Conservation (phyloP, 2,113 vertebrate species). For the Oreochromis aureus region DNA sequence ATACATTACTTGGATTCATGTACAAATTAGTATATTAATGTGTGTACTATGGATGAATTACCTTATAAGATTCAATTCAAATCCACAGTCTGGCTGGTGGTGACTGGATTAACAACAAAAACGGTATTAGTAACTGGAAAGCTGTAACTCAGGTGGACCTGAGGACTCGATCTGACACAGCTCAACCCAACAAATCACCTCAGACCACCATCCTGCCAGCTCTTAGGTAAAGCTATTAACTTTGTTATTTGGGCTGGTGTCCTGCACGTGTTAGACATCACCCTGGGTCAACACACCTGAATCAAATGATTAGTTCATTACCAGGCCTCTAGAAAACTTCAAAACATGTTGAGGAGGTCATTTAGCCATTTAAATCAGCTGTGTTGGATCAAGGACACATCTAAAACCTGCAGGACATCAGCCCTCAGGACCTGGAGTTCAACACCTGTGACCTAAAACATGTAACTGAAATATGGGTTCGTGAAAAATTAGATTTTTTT, state of each 20-base stretch:
- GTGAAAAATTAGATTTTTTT: background rate
- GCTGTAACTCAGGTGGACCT: background rate
- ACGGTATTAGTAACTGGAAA: background rate
- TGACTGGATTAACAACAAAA: accelerated
- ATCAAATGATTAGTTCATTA: background rate
- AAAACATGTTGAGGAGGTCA: background rate
- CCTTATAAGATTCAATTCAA: background rate
- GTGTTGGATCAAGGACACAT: background rate
- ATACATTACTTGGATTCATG: accelerated
- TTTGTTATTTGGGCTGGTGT: background rate
- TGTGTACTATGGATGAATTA: background rate
- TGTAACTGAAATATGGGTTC: background rate
- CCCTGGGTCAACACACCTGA: background rate
- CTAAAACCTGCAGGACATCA: accelerated
- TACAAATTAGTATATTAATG: background rate
- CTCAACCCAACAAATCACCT: background rate
- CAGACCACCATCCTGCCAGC: constrained; percentile 20
- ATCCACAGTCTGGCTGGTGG: background rate
- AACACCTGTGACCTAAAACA: background rate
- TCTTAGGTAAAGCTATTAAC: background rate
- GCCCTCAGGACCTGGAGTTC: accelerated
- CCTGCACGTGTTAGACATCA: accelerated
- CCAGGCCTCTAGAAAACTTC: background rate
- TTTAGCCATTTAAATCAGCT: background rate
- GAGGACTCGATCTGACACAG: constrained; percentile 18